phyloP scores from a whole-genome alignment of 2,113 vertebrate genomes.

The Tragelaphus scriptus region DNA sequence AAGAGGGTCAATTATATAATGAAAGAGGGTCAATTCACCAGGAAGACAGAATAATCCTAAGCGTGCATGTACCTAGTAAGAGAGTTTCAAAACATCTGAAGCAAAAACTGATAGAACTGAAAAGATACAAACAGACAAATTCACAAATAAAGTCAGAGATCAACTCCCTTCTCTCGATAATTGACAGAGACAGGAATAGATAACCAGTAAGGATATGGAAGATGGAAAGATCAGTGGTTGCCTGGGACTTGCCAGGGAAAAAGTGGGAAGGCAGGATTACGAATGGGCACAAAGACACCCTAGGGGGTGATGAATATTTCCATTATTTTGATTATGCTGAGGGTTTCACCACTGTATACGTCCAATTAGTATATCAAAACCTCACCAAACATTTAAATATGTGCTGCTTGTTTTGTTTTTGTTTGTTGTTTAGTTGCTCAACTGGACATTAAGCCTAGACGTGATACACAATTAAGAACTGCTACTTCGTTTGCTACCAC shows the following conservation, averaged over 20 bases:
- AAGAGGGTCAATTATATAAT: not conserved
- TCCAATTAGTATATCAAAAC: not conserved
- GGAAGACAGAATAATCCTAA: not conserved
- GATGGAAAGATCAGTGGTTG: not conserved
- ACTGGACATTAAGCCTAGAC: not conserved
- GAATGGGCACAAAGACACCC: not conserved
- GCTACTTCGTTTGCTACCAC: not conserved
- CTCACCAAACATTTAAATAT: not conserved
- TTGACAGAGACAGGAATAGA: not conserved
- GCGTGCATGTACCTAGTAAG: not conserved
- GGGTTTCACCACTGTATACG: not conserved
- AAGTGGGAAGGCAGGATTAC: not conserved
- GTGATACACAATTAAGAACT: not conserved
- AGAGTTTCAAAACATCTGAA: not conserved
- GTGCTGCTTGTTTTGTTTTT: not conserved
- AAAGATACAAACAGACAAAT: not conserved
- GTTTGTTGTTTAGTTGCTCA: not conserved
- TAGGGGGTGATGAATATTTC: not conserved
- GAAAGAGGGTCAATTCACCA: not conserved
- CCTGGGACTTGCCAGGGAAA: not conserved
- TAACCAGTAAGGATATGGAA: not conserved
- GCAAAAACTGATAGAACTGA: not conserved
- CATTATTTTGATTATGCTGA: not conserved
- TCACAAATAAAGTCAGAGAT: not conserved
- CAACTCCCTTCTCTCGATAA: not conserved